phyloP scores from a whole-genome alignment of 2,113 vertebrate species.

The Cephalopterus ornatus region DNA sequence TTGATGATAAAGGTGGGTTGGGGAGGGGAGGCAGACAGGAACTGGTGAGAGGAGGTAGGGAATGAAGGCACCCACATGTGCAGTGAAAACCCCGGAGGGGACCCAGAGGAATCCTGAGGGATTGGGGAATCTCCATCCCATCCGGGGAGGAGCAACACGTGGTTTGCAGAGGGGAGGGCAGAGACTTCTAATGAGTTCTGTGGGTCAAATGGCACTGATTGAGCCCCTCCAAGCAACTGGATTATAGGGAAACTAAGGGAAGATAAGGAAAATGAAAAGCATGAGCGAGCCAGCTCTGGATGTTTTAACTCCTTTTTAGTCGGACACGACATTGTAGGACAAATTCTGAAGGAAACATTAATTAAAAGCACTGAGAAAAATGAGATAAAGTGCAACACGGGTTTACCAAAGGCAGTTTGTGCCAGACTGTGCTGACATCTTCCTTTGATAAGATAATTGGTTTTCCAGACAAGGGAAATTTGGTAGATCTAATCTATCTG shows the following conservation, averaged over 20 bases:
- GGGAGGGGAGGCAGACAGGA: not conserved
- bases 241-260: not conserved
- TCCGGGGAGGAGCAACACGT: not conserved
- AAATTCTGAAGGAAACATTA: slow-evolving; percentile 49
- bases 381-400: slow-evolving; percentile 49
- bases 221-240: not conserved
- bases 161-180: not conserved
- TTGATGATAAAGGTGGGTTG: not conserved
- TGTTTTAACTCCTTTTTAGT: not conserved
- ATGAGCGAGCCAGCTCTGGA: not conserved
- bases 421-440: slow-evolving; percentile 56
- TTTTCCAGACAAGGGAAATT: slow-evolving; percentile 65
- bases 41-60: not conserved
- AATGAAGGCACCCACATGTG: not conserved
- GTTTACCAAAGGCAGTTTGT: slow-evolving; percentile 62
- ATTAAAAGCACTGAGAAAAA: slow-evolving; percentile 50
- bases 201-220: not conserved
- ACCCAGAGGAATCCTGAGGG: not conserved
- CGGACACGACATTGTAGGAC: not conserved
- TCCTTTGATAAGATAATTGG: slow-evolving; percentile 68
- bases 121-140: not conserved
- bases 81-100: not conserved
- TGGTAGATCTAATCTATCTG: slow-evolving; percentile 63
- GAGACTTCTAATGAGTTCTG: not conserved
- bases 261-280: not conserved